Conservation (phyloP, 2,113 vertebrate species). For the Saguinus imperator region DNA sequence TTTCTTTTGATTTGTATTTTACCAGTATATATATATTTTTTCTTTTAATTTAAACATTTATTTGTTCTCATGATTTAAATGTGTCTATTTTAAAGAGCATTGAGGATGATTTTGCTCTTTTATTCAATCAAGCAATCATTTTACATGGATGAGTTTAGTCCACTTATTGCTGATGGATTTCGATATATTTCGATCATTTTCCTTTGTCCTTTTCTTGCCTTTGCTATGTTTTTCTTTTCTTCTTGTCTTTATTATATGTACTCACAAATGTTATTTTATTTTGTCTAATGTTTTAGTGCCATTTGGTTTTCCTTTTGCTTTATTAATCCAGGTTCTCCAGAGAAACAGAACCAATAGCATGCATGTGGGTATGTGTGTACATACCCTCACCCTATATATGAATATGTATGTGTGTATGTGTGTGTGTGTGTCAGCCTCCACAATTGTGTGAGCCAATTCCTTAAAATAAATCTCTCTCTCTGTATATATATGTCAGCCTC, state of each 20-base stretch:
- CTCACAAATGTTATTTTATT: background rate
- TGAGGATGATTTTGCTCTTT: background rate
- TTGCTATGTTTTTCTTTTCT: background rate
- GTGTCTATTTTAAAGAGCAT: background rate
- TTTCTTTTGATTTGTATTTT: slow-evolving; percentile 12
- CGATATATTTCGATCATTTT: slow-evolving; percentile 15
- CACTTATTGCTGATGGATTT: background rate
- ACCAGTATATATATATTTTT: background rate
- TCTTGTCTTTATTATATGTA: background rate
- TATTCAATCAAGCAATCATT: background rate
- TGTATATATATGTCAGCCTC: no score
- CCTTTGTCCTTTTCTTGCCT: background rate
- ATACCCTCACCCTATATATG: background rate
- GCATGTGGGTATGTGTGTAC: background rate
- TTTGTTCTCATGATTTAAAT: background rate
- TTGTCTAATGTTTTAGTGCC: background rate
- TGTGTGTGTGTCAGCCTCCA: background rate
- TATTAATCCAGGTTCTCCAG: background rate
- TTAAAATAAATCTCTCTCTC: background rate
- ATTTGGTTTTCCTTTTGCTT: background rate
- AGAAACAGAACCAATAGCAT: background rate
- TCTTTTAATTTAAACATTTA: background rate
- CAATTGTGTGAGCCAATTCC: background rate
- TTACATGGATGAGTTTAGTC: background rate
- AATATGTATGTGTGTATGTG: background rate